phyloP scores from a whole-genome alignment of 2,113 vertebrate species.

The Notiomystis cincta region DNA sequence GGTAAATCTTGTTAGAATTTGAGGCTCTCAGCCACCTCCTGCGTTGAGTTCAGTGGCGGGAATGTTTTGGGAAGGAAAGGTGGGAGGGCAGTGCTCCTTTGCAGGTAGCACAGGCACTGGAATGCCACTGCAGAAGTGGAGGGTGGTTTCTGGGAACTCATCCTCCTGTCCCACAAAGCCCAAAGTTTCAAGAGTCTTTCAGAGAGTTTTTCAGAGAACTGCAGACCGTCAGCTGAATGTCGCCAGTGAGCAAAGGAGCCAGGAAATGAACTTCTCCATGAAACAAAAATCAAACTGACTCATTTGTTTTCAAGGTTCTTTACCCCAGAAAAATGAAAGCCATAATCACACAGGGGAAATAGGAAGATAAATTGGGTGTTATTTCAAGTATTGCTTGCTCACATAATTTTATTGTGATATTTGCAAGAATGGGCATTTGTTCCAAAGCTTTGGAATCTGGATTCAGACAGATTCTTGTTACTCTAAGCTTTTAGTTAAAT shows the following conservation, averaged over 20 bases:
- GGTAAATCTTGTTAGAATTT: neutral
- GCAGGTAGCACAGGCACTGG: neutral
- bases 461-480: slow-evolving; percentile 12
- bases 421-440: slow-evolving; percentile 43
- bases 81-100: neutral
- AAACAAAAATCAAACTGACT: slow-evolving; percentile 60
- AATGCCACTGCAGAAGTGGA: neutral
- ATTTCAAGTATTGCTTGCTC: slow-evolving; percentile 45
- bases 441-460: slow-evolving; percentile 11
- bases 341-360: slow-evolving; percentile 54
- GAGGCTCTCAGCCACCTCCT: neutral
- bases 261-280: slow-evolving; percentile 31
- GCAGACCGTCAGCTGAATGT: neutral
- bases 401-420: slow-evolving; percentile 56
- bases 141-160: neutral
- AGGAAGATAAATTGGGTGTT: slow-evolving; percentile 51
- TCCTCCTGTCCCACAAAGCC: neutral
- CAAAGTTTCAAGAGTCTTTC: neutral
- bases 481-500: neutral
- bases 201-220: neutral
- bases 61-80: neutral
- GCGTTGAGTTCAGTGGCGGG: neutral
- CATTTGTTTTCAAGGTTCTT: slow-evolving; percentile 56
- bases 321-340: slow-evolving; percentile 37
- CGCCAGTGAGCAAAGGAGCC: fast-evolving